Conservation (phyloP, 2,113 vertebrate species). For the Upupa epops region DNA sequence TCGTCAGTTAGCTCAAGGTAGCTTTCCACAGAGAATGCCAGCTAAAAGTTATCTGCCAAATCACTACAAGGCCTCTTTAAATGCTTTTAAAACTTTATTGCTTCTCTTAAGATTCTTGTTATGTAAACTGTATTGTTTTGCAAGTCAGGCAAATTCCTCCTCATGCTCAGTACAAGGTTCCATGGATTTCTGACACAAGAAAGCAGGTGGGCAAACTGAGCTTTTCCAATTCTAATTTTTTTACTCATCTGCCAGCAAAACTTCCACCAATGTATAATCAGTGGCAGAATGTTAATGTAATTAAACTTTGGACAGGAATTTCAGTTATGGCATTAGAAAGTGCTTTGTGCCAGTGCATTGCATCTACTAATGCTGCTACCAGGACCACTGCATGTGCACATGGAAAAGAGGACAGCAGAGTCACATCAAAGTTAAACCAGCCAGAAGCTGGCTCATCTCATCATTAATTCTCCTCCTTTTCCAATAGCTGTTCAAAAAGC, state of each 20-base stretch:
- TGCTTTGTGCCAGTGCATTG: not conserved
- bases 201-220: not conserved
- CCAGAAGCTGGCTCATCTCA: not conserved
- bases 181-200: not conserved
- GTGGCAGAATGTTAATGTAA: not conserved
- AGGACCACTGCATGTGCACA: fast-evolving
- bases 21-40: not conserved
- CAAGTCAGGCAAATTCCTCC: not conserved
- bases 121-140: not conserved
- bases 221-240: not conserved
- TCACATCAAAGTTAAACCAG: not conserved
- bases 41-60: slow-evolving; percentile 7
- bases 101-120: not conserved
- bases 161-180: not conserved
- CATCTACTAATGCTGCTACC: not conserved
- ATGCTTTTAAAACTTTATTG: not conserved
- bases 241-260: not conserved
- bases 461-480: not conserved
- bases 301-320: not conserved
- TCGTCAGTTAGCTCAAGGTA: slow-evolving; percentile 1
- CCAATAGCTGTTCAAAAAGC: not conserved
- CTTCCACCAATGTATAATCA: not conserved
- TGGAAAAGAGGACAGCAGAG: not conserved
- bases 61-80: slow-evolving; percentile 1
- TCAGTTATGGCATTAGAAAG: not conserved